Evolutionary conservation across 2,888 invertebrate genomes (phyloP), one percentile per base, ranked within the genome.

Genomic region (Yponomeuta malinellus): DNA sequence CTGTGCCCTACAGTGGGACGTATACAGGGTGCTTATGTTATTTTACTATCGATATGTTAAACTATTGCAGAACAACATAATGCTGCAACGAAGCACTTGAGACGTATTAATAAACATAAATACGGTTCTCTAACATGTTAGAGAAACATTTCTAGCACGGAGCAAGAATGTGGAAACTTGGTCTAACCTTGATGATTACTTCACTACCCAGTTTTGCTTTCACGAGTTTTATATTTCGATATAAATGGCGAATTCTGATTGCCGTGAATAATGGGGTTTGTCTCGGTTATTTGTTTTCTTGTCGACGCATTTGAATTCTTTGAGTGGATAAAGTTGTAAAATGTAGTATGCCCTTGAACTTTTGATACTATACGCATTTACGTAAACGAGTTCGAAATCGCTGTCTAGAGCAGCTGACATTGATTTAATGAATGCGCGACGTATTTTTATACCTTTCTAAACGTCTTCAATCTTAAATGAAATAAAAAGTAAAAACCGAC

Each of bases 171-270:
- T 65, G 29, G 64, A 65, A 33, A 59, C 52, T 59, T 15, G 12
- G 52, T 4, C 65, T 65, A 33, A 65, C 65, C 65, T 65, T 65
- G 65, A 31, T 10, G 65, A 29, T 65, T 65, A 65, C 65, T 65
- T 29, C 65, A 65, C 31, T 65, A 2, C 10, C 33, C 29, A 29
- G 65, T 12, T 65, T 63, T 65, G 31, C 65, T 65, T 65, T 65
- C 65, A 65, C 29, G 31, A 33, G 29, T 65, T 31, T 65, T 65
- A 5, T 65, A 65, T 65, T 65, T 65, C 52, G 52, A 59, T 59
- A 59, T 15, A 59, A 59, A 59, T 59, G 52, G 52, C 52, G 52
- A 59, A 15, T 59, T 59, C 15, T 12, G 52, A 59, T 15, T 15
- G 15, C 52, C 52, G 52, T 59, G 15, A 59, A 43, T 43, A 43